Base-by-base conservation (phyloP, 2,113 vertebrate genomes). In the Gymnocephalus cernua region DNA sequence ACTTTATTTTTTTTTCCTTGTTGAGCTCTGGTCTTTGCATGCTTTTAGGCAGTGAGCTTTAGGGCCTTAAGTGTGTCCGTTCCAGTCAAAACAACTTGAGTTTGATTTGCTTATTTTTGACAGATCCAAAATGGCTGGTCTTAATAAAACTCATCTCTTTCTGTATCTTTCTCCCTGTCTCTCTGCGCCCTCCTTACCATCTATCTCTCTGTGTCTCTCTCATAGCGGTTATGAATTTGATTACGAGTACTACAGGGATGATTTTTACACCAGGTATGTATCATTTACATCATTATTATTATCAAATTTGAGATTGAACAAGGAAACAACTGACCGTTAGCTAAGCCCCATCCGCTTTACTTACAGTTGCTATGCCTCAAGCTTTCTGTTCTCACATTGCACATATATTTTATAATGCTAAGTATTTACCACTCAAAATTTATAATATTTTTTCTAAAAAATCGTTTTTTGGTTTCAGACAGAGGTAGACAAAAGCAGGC, bases 181-280 rank as follows among this genome's bases (percentile, higher is more conserved):
- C 3, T 58, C 16, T 59, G 23, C 90, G 90, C 91, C 90, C 77
- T 82, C 77, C 77, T 93, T 41, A 41, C 79, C 61, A 81, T 74
- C 92, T 54, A 11, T 68, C 18, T 53, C 29, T 65, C 41, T 63
- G 0, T 74, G 0, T 81, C 25, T 85, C 61, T 80, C 44, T 74
- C 70, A 80, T 88, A 99, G 98, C 59, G 97, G 97, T 72, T 99
- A 99, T 89, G 97, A 99, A 88, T 99, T 99, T 93, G 98, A 99
- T 92, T 99, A 99, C 45, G 98, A 99, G 93, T 99, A 99, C 96
- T 99, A 99, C 96, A 97, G 98, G 93, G 98, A 99, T 88, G 98
- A 99, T 86, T 99, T 99, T 96, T 99, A 99, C 96, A 98, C 95
- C 91, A 93, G 98, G 98, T 99, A 97, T 29, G 97, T 97, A 67